Conservation (phyloP, 92 coral and sea anemone genomes). For the Parazoanthus atlanticus region DNA sequence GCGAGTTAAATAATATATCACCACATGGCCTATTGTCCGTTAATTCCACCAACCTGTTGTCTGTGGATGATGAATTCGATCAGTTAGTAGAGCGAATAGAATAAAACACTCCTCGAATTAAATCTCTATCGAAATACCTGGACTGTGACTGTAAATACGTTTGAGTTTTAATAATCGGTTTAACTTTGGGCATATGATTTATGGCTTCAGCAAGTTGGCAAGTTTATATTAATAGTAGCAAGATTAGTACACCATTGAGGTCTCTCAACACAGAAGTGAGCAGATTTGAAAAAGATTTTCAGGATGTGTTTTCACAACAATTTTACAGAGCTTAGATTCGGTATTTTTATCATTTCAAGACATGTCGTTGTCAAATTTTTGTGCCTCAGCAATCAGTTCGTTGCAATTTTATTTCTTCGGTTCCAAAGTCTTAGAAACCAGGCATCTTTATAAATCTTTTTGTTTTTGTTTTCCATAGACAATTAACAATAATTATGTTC, state of each 20-base stretch:
- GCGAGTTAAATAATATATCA: neutral
- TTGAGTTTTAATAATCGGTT: too few relatives aligned
- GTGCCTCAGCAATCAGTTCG: neutral
- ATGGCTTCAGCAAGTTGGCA: neutral
- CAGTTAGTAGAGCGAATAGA: neutral
- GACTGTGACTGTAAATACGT: neutral
- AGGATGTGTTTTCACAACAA: neutral
- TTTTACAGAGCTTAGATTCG: too few relatives aligned
- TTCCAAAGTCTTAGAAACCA: neutral
- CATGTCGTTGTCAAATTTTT: neutral
- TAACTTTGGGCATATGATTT: neutral
- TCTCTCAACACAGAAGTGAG: neutral
- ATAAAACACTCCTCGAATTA: neutral
- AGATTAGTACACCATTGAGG: neutral
- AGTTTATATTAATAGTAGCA: neutral
- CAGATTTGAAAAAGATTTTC: neutral
- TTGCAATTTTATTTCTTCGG: neutral
- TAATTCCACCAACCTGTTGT: slow-evolving; percentile 14
- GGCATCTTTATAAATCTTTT: neutral
- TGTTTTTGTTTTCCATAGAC: neutral
- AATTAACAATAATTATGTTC: neutral
- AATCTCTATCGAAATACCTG: neutral
- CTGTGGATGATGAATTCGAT: neutral
- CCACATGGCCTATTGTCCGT: slow-evolving; percentile 23
- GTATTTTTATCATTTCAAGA: too few relatives aligned